Conservation (phyloP, 2,888 invertebrate species). For the Drosophila peninsularis region DNA sequence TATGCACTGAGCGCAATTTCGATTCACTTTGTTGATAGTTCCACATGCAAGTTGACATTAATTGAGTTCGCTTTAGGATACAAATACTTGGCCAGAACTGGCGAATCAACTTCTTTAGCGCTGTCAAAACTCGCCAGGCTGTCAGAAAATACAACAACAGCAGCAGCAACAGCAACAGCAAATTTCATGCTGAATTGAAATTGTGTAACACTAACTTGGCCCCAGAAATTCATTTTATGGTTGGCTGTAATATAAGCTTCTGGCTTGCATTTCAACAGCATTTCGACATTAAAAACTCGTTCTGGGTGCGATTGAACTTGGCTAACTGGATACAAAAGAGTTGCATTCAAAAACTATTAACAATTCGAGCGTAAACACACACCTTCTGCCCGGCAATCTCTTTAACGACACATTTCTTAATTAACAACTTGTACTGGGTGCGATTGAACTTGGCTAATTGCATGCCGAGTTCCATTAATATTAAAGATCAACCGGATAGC, state of each 20-base stretch:
- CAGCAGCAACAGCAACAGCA: too few species aligned
- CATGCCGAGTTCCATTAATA: neutral
- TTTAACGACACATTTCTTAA: neutral
- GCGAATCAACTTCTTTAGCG: conserved; percentile 19
- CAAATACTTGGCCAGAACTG: conserved; percentile 24
- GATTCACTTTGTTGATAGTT: conserved; percentile 3
- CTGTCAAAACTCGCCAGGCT: conserved; percentile 21
- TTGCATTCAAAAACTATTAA: neutral
- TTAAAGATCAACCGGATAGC: neutral
- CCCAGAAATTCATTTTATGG: conserved; percentile 5
- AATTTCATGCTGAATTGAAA: conserved; percentile 28
- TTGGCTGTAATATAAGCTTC: conserved; percentile 9
- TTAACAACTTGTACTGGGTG: conserved; percentile 5
- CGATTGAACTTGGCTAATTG: neutral
- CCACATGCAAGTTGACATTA: conserved; percentile 25
- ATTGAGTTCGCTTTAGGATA: conserved; percentile 28
- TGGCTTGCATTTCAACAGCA: neutral
- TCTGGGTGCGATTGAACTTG: neutral
- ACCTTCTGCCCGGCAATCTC: neutral
- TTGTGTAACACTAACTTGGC: neutral
- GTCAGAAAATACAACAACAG: conserved; percentile 1
- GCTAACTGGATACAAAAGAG: conserved; percentile 4
- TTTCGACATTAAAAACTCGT: neutral
- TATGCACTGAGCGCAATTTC: neutral
- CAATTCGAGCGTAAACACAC: neutral